Percentiles rank a stretch among this genome's conserved stretches.
Conservation (phyloP, 2,113 vertebrate species). For the Coracopsis vasa region DNA sequence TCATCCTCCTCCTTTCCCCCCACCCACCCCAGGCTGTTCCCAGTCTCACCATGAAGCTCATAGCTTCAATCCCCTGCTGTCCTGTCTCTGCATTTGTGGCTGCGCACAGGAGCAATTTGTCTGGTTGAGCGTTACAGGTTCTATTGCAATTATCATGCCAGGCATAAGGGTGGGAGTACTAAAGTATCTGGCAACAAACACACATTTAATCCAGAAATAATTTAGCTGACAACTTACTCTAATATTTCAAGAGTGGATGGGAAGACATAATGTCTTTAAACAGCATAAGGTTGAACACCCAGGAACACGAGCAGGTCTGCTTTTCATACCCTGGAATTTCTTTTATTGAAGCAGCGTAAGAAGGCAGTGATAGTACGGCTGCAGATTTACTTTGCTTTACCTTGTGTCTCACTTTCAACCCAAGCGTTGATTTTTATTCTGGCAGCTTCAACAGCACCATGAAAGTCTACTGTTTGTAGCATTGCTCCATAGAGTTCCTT, state of each 20-base stretch:
- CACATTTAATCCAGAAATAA: neutral
- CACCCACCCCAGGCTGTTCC: neutral
- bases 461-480: slow-evolving; percentile 71
- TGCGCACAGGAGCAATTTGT: neutral
- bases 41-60: neutral
- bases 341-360: neutral
- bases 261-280: neutral
- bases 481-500: slow-evolving; percentile 69
- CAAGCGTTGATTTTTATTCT: slow-evolving; percentile 76
- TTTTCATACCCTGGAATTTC: neutral
- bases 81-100: neutral
- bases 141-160: neutral
- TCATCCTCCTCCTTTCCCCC: fast-evolving
- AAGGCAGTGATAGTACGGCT: neutral
- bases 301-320: neutral
- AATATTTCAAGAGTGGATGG: neutral
- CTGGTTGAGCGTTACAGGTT: neutral
- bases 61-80: neutral
- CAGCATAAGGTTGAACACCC: fast-evolving
- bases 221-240: neutral
- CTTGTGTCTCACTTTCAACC: slow-evolving; percentile 76
- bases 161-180: neutral
- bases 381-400: slow-evolving; percentile 38
- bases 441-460: slow-evolving; percentile 52
- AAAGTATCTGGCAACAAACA: neutral